Conservation (phyloP, 2,113 vertebrate species). For the Arothron firmamentum region DNA sequence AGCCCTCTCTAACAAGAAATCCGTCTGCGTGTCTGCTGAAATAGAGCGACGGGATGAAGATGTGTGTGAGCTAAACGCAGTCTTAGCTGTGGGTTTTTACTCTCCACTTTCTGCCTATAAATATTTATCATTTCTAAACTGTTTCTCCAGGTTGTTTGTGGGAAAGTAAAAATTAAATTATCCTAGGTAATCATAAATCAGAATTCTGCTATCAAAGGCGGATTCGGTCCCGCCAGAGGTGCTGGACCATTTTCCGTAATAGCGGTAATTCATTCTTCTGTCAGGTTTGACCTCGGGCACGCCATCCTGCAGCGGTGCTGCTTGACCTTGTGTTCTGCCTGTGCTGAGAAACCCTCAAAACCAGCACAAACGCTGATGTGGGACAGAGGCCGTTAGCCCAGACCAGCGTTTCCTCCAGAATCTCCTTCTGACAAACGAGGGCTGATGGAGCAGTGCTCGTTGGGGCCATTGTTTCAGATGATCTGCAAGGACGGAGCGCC, state of each 20-base stretch:
- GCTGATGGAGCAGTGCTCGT: constrained; percentile 50
- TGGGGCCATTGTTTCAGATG: constrained; percentile 46
- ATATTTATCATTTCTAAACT: background rate
- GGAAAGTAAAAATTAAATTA: no score
- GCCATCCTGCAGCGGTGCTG: constrained; percentile 15
- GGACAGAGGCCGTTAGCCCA: constrained; percentile 40
- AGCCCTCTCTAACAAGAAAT: constrained; percentile 49
- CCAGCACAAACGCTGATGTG: constrained; percentile 6
- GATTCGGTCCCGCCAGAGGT: constrained; percentile 8
- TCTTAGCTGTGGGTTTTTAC: background rate
- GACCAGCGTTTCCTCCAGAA: constrained; percentile 48
- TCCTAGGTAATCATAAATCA: no score
- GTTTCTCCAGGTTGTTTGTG: background rate
- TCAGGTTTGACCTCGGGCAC: constrained; percentile 20
- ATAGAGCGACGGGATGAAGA: background rate
- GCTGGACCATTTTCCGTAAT: constrained; percentile 9
- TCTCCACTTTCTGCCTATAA: background rate
- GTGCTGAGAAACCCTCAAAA: constrained; percentile 19
- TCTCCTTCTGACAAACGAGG: constrained; percentile 42
- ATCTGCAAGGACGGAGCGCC: constrained; percentile 36
- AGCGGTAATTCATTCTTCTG: constrained; percentile 23
- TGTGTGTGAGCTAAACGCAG: background rate
- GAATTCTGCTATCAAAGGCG: background rate
- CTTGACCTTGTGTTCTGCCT: constrained; percentile 16
- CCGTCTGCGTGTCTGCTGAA: constrained; percentile 12